Conservation (phyloP, 2,888 invertebrate species). For the Polietes domitor region DNA sequence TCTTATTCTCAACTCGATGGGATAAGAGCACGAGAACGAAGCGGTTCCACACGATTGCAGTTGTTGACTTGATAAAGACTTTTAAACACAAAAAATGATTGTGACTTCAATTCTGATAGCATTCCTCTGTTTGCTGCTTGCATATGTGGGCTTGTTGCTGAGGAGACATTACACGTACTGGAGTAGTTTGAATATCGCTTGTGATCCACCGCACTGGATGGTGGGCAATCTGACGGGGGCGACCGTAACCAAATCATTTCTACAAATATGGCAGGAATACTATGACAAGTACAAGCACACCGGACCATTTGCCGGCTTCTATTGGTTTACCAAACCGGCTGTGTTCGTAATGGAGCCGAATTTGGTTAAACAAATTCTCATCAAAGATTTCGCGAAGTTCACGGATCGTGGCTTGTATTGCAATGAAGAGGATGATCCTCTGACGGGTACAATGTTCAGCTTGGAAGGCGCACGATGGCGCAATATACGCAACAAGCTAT, state of each 20-base stretch:
- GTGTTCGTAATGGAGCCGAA: conserved; percentile 73
- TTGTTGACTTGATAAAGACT: background rate
- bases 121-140: conserved; percentile 9
- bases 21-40: conserved; percentile 1
- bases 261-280: conserved; percentile 60
- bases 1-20: background rate
- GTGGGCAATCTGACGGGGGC: conserved; percentile 57
- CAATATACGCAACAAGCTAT: conserved; percentile 79
- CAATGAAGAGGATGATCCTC: conserved; percentile 78
- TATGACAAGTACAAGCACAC: conserved; percentile 65
- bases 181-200: conserved; percentile 54
- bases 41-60: too few relatives aligned
- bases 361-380: conserved; percentile 73
- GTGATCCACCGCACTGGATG: conserved; percentile 45
- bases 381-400: conserved; percentile 78
- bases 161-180: conserved; percentile 53
- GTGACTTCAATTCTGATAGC: conserved; percentile 12
- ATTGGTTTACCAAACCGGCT: conserved; percentile 72
- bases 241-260: conserved; percentile 68
- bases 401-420: conserved; percentile 76
- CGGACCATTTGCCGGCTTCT: conserved; percentile 73
- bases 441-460: conserved; percentile 77
- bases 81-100: background rate
- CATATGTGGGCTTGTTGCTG: conserved; percentile 1
- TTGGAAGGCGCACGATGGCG: conserved; percentile 80